Conservation (phyloP, 2,113 vertebrate species). For the Pardalotus punctatus region DNA sequence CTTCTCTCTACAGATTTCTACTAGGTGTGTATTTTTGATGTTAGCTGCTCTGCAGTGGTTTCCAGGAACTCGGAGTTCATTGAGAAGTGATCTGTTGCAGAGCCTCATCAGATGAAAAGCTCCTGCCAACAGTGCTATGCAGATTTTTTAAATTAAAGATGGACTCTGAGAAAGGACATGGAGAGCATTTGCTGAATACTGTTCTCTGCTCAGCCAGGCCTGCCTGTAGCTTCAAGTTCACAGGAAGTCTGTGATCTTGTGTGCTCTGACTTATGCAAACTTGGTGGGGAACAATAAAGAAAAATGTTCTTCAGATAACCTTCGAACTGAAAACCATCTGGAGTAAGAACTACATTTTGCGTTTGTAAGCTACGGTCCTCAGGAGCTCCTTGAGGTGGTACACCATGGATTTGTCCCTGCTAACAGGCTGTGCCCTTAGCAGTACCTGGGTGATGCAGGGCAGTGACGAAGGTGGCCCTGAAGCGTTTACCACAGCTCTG, state of each 20-base stretch:
- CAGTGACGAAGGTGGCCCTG: background rate
- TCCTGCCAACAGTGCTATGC: background rate
- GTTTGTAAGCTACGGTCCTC: background rate
- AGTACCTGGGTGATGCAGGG: background rate
- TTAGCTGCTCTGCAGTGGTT: background rate
- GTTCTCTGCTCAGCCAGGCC: background rate
- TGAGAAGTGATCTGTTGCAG: background rate
- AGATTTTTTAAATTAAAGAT: background rate
- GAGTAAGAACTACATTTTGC: background rate
- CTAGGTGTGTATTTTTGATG: background rate
- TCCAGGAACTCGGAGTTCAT: background rate
- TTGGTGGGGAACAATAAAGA: background rate
- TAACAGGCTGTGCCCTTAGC: background rate
- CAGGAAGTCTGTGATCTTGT: background rate
- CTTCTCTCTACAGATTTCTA: background rate
- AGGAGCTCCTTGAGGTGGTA: background rate
- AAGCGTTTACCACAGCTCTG: background rate
- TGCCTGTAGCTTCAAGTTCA: background rate
- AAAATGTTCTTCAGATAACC: background rate
- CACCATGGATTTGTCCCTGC: background rate
- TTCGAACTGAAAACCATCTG: background rate
- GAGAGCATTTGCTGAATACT: background rate
- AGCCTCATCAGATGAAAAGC: background rate
- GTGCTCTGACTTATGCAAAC: background rate
- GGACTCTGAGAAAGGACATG: background rate